Base-by-base conservation (phyloP, 2,113 vertebrate genomes). In the Lagopus leucura region DNA sequence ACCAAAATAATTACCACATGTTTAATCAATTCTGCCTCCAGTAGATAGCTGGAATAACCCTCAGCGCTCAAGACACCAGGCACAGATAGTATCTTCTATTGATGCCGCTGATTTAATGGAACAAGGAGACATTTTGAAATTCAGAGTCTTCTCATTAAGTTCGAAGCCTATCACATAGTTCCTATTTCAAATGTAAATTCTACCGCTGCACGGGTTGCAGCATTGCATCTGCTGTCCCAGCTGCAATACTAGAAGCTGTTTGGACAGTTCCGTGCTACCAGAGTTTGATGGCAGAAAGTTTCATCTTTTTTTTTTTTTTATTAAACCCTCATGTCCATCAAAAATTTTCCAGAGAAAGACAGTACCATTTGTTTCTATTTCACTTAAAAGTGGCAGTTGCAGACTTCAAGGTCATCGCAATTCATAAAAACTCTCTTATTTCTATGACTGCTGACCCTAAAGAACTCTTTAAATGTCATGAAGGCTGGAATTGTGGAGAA, bases 1-100 rank as follows among this genome's bases (percentile, higher is more conserved):
- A 71, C 4, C 16, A 17, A 66, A 91, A 74, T 28, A 34, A 27
- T 73, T 34, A 65, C 4, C 20, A 36, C 0, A 0, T 25, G 5
- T 63, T 87, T 38, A 19, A 43, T 32, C 36, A 54, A 61, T 19
- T 25, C 28, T 71, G 2, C 28, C 66, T 64, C 43, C 25, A 72
- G 25, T 1, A 76, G 10, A 9, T 34, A 27, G 8, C 2, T 9
- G 67, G 40, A 81, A 60, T 5, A 86, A 61, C 22, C 8, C 13
- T 47, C 2, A 7, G 19, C 8, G 10, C 5, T 57, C 52, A 82
- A 36, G 38, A n/a, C 15, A 36, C 1, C 5, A 28, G 19, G 9
- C 5, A 83, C 60, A 60, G 2, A 1, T 6, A 30, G 0, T 10
- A 55, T 7, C 30, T 86, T 70, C 40, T 48, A 18, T 57, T 30